Evolutionary conservation across 2,113 vertebrate species (phyloP).

Genomic region (Hypanus sabinus): DNA sequence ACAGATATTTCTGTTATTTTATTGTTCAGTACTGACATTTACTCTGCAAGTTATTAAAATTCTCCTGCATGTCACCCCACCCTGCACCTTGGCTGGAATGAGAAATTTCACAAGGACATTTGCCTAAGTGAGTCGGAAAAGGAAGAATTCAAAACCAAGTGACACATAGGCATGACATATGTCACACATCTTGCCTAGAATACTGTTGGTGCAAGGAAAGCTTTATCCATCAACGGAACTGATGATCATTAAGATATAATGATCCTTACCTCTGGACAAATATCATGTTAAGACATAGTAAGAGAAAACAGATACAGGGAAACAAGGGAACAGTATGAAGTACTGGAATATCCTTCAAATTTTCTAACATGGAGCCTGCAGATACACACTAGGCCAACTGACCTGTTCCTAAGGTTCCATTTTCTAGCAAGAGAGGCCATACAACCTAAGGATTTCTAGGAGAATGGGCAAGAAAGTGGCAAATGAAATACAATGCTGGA

Average conservation of each 20-base stretch:
- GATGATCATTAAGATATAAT: not conserved
- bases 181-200: not conserved
- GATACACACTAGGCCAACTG: not conserved
- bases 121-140: not conserved
- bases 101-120: not conserved
- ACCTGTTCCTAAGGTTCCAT: no score
- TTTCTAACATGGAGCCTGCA: not conserved
- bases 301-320: no score
- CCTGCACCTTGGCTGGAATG: not conserved
- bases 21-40: not conserved
- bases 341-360: not conserved
- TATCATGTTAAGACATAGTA: no score
- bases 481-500: no score
- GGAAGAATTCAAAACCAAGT: not conserved
- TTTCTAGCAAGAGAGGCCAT: no score
- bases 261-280: no score
- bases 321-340: not conserved
- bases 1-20: not conserved
- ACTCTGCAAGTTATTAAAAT: not conserved
- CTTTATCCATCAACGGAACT: not conserved
- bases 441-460: no score
- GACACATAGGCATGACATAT: not conserved
- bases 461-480: no score
- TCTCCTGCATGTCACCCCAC: not conserved
- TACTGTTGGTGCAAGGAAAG: not conserved